phyloP scores from a whole-genome alignment of 2,113 vertebrate genomes.

The Actenoides hombroni region DNA sequence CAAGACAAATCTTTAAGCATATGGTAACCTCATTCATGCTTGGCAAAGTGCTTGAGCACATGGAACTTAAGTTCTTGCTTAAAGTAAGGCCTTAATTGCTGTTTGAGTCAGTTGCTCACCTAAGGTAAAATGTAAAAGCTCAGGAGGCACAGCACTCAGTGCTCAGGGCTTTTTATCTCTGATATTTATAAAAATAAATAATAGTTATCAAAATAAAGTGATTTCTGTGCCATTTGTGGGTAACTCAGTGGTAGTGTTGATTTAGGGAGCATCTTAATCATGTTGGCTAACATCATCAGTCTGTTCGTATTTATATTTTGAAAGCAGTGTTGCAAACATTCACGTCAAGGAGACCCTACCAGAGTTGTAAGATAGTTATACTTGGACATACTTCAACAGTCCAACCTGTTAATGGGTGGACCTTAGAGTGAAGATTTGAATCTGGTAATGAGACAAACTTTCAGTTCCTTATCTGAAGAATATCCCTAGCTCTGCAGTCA shows the following conservation, averaged over 20 bases:
- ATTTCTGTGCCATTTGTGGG: neutral
- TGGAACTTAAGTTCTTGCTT: neutral
- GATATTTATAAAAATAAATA: neutral
- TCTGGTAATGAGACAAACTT: constrained; percentile 12
- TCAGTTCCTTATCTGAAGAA: constrained; percentile 28
- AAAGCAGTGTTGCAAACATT: neutral
- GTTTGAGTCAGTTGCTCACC: neutral
- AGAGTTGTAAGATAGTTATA: neutral
- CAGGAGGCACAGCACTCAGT: neutral
- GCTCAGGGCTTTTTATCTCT: neutral
- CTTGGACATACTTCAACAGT: neutral
- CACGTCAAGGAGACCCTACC: neutral
- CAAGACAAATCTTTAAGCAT: neutral
- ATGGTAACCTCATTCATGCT: neutral
- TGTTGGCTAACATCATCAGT: neutral
- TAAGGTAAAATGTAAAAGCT: neutral
- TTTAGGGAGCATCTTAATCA: neutral
- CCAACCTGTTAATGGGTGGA: neutral
- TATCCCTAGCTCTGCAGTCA: neutral
- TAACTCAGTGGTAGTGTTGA: neutral
- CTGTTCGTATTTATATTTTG: neutral
- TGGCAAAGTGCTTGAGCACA: neutral
- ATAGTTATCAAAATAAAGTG: constrained; percentile 21
- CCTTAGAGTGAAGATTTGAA: neutral
- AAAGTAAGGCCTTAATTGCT: neutral